Conservation (phyloP, 2,888 invertebrate genomes). For the Slavum lentiscoides region DNA sequence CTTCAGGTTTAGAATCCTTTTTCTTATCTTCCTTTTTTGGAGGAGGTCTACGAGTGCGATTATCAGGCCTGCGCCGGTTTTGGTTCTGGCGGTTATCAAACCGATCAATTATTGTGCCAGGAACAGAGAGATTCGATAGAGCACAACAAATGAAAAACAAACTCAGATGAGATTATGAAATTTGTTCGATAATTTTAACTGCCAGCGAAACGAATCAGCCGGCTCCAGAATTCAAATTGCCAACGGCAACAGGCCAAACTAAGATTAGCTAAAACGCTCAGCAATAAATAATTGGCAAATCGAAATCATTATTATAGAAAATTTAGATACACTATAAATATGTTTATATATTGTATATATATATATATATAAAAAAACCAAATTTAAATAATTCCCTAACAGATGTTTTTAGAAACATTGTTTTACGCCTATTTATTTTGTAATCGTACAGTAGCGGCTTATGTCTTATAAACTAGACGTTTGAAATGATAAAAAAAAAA, state of each 20-base stretch:
- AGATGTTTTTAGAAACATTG: constrained; percentile 45
- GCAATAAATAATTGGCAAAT: constrained; percentile 51
- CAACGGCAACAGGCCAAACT: constrained; percentile 53
- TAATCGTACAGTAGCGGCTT: background rate
- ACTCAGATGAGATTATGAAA: constrained; percentile 53
- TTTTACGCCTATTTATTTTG: constrained; percentile 20
- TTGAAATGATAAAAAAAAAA: background rate
- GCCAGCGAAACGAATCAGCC: constrained; percentile 52
- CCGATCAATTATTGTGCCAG: constrained; percentile 53
- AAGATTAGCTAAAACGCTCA: constrained; percentile 53
- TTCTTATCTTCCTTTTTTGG: constrained; percentile 53
- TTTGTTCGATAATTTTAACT: constrained; percentile 51
- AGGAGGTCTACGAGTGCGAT: constrained; percentile 53
- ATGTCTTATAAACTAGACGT: constrained; percentile 20
- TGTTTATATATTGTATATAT: constrained; percentile 21
- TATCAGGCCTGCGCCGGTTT: constrained; percentile 54
- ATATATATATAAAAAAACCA: background rate
- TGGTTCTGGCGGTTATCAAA: constrained; percentile 52
- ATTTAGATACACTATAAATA: constrained; percentile 47
- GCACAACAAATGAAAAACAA: constrained; percentile 53
- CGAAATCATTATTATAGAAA: constrained; percentile 51
- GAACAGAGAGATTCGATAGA: constrained; percentile 52
- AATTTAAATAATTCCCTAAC: constrained; percentile 41
- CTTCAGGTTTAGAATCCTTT: constrained; percentile 53
- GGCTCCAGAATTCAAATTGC: constrained; percentile 53